A percentile compares a stretch with the other conserved stretches of the same genome.
These are phyloP conservation scores for Parapsyche elsis DNA, from an alignment of 1,140 invertebrate genomes.

Conservation along the genomic window DNA sequence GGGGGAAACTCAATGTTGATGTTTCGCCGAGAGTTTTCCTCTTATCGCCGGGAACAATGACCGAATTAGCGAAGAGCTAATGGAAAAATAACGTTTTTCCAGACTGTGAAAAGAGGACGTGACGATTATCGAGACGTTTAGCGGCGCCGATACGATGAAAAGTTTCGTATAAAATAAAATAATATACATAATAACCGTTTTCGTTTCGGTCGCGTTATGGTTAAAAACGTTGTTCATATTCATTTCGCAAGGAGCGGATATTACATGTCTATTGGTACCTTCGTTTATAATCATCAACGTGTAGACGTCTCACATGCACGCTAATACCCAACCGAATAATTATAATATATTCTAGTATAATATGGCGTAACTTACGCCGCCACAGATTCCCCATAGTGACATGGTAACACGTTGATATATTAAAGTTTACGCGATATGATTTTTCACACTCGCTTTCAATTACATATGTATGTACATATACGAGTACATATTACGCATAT, in stretches of 20 bases:
- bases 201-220: background rate
- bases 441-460: background rate
- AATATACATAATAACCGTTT: no score
- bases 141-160: no score
- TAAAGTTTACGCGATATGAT: no score
- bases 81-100: no score
- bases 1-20: background rate
- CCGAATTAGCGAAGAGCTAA: no score
- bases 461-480: background rate
- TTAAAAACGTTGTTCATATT: slow-evolving; percentile 5
- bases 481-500: background rate
- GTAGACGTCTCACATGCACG: background rate
- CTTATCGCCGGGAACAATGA: background rate
- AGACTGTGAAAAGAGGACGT: background rate
- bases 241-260: slow-evolving; percentile 16
- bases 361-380: no score
- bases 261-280: slow-evolving; percentile 28
- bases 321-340: background rate
- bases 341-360: background rate
- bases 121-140: no score
- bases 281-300: slow-evolving; percentile 23
- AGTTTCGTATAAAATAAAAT: no score
- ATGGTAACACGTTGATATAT: no score
- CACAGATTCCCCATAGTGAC: no score
- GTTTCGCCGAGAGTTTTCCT: background rate